Conservation (phyloP, 2,113 vertebrate species). For the Rhadina sibilatrix region DNA sequence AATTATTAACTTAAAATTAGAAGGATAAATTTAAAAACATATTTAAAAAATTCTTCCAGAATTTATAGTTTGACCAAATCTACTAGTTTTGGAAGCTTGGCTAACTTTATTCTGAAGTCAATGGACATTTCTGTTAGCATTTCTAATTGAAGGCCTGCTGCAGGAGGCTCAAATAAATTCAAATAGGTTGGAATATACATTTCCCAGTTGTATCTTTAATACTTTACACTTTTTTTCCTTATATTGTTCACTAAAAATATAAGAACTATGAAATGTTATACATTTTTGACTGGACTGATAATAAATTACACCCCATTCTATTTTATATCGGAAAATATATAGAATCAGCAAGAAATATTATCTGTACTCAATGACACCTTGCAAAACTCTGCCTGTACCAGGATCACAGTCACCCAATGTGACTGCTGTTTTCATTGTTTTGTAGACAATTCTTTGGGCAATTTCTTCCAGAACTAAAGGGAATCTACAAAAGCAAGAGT, state of each 20-base stretch:
- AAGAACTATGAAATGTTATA: background rate
- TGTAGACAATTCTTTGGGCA: background rate
- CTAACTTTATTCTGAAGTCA: background rate
- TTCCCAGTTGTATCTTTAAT: background rate
- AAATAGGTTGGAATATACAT: background rate
- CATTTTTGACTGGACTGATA: background rate
- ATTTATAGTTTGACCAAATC: background rate
- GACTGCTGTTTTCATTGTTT: background rate
- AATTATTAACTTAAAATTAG: background rate
- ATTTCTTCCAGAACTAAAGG: background rate
- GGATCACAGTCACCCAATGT: background rate
- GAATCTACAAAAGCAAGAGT: background rate
- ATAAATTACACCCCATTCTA: background rate
- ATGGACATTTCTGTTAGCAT: background rate
- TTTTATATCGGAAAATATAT: background rate
- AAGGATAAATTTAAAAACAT: background rate
- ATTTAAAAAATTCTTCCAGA: background rate
- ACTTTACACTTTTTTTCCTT: background rate
- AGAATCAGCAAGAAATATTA: background rate
- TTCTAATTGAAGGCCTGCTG: background rate
- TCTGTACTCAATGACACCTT: background rate
- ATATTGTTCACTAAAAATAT: background rate
- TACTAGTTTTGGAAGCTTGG: background rate
- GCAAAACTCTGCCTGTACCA: background rate
- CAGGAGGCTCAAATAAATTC: background rate